Evolutionary conservation across 1,140 invertebrate genomes (phyloP), one percentile per base, ranked within the genome.

Genomic region (Polypedilum vanderplanki): DNA sequence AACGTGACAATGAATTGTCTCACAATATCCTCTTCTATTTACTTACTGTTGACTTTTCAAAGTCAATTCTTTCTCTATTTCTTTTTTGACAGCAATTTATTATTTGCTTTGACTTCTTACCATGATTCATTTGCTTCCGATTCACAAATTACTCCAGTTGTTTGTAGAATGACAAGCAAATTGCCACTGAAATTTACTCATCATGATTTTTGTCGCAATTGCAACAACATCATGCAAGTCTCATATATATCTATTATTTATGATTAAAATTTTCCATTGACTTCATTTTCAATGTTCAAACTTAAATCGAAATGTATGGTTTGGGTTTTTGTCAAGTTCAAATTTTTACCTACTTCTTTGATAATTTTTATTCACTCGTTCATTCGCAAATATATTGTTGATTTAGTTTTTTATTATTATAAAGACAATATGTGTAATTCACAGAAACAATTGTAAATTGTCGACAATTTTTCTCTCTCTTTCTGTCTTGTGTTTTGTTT

Each of bases 401-500:
- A 57, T 57, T 57, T 57, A 15, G 12, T 57, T 57, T 57, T 12
- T 7, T 7, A 46, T 46, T 15, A 57, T n/a, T 57, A 57, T n/a
- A 57, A 15, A 12, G 15, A 46, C 41, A 46, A 12, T 57, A n/a
- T 57, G 8, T 57, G 46, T 57, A 57, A 57, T 15, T 57, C 46
- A 57, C 46, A 57, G 12, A 15, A 57, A 57, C 46, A 57, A 57
- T 57, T 57, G 46, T 15, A 57, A 57, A 57, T 57, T 57, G 46
- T 57, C 46, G 46, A 57, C 46, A 12, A 12, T 12, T 46, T 46
- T 46, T 46, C 15, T 46, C 41, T 12, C 8, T 46, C 3, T 0
- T 57, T 57, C 24, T 33, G 2, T 33, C 24, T 1, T 33, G 24
- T 33, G 24, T 33, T 33, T 33, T 33, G 24, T 57, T 57, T 57